phyloP scores from a whole-genome alignment of 2,797 vertebrate genomes.

The Phalanger gymnotis region DNA sequence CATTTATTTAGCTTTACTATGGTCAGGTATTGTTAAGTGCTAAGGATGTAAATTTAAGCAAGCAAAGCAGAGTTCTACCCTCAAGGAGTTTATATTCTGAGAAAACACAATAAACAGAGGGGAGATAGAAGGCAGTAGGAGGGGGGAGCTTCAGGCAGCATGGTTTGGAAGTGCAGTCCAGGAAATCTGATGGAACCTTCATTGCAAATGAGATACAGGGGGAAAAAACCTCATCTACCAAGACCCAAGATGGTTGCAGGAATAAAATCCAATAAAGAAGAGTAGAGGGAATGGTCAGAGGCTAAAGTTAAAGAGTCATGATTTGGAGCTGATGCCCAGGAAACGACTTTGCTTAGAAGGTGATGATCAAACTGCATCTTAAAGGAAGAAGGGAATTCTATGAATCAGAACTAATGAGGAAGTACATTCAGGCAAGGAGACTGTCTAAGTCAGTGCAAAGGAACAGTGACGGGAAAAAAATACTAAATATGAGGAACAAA shows the following conservation, averaged over 20 bases:
- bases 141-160: not conserved
- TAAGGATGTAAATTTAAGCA: not conserved
- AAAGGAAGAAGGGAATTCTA: not conserved
- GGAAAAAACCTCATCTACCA: not conserved
- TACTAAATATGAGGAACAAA: not conserved
- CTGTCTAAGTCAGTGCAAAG: not conserved
- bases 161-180: not conserved
- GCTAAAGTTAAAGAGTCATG: not conserved
- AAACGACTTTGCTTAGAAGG: not conserved
- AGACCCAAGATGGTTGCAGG: not conserved
- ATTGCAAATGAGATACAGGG: not conserved
- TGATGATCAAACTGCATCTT: not conserved
- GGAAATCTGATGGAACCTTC: not conserved
- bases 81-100: not conserved
- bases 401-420: not conserved
- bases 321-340: not conserved
- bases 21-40: not conserved
- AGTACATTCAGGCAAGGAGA: not conserved
- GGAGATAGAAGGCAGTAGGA: not conserved
- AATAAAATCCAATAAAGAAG: not conserved
- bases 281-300: not conserved
- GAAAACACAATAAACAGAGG: not conserved
- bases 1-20: not conserved
- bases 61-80: not conserved
- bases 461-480: not conserved